Base-by-base conservation (phyloP, 2,797 vertebrate species). In the Manis pentadactyla region DNA sequence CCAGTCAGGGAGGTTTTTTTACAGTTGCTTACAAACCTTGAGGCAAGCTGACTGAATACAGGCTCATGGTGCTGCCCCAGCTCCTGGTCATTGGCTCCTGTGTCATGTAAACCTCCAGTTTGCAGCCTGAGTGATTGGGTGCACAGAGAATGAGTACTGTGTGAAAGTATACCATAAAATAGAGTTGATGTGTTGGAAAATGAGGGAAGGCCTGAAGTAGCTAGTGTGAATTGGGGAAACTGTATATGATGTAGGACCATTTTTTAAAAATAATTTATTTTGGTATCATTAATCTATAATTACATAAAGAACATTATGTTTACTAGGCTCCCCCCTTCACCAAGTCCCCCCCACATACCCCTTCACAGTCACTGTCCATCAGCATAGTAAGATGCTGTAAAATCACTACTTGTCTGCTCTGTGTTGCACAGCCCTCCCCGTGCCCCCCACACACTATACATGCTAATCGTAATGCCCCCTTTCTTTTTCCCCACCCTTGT, bases 1-100 rank as follows among this genome's bases (percentile, higher is more conserved):
- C 5, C 29, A 1, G 27, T 88, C 14, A 95, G 21, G 18, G 31
- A 92, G 87, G 87, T 94, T 96, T 57, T 95, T 71, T 73, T 77
- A 74, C 0, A 78, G 3, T 63, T 87, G 19, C 49, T 71, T 25
- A 1, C 79, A 59, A 75, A 64, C 85, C 42, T 51, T 94, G 88
- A 83, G 11, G 31, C 5, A 83, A 63, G 12, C 15, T 87, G 17
- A 29, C 63, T 69, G n/a, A 57, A 53, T 86, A 39, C 25, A 51
- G 13, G 11, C 18, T 90, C 6, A 1, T 68, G n/a, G 51, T 74
- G 14, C 21, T 79, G 31, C 74, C 21, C 25, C 29, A 79, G 23
- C 29, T 75, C n/a, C 91, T 84, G 27, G 25, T 75, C 13, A 19
- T 27, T 39, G 63, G 14, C 64, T 75, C 12, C 23, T 92, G 2